These are phyloP conservation scores for Gavia stellata DNA, from an alignment of 2,113 vertebrate species.

Conservation along the genomic window DNA sequence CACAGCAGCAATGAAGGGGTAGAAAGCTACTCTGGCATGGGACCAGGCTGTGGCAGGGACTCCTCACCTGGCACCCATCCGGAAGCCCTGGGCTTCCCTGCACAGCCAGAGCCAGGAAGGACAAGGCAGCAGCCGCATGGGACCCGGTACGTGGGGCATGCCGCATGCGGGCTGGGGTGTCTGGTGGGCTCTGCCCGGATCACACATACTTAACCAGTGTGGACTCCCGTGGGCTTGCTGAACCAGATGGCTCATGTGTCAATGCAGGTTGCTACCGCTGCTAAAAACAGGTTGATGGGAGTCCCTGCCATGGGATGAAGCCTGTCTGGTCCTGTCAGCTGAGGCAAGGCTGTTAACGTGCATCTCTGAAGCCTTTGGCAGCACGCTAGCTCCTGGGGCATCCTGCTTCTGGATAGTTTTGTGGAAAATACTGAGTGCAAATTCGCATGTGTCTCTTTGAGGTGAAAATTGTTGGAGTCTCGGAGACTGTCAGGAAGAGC, in stretches of 20 bases:
- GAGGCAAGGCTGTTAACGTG: neutral
- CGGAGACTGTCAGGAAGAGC: neutral
- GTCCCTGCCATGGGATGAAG: neutral
- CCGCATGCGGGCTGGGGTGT: neutral
- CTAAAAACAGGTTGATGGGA: neutral
- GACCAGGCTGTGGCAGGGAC: neutral
- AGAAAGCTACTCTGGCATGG: neutral
- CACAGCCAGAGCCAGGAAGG: neutral
- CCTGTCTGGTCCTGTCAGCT: neutral
- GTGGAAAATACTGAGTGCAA: neutral
- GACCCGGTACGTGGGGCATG: fast-evolving
- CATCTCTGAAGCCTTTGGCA: neutral
- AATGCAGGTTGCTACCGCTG: neutral
- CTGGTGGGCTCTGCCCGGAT: neutral
- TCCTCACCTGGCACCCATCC: neutral
- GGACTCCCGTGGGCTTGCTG: neutral
- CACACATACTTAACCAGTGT: neutral
- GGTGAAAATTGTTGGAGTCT: neutral
- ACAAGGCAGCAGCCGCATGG: neutral
- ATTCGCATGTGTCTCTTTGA: neutral
- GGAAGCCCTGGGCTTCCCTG: neutral
- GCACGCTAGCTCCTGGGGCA: neutral
- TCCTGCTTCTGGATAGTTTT: neutral
- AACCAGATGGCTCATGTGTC: neutral
- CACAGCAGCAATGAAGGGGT: neutral